A percentile compares a stretch with the other conserved stretches of the same genome.
Evolutionary conservation across 2,888 invertebrate genomes (phyloP).

Genomic region (Pelosia muscerda): DNA sequence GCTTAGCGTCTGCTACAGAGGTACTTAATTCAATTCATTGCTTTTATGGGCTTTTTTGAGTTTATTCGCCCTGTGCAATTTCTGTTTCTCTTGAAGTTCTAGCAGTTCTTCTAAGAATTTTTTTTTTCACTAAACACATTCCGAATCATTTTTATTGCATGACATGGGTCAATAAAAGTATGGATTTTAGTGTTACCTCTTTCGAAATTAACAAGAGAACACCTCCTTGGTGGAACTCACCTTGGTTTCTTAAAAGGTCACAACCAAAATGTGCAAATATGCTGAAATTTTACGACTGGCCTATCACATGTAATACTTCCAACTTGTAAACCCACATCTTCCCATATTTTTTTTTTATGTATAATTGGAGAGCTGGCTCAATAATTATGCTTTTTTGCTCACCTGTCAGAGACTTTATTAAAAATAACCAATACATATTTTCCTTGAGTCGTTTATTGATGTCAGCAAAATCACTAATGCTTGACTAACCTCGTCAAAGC

Average conservation of each 20-base stretch:
- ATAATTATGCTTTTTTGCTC: background rate
- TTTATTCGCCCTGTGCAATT: conserved; percentile 14
- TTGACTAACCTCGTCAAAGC: background rate
- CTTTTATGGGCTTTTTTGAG: background rate
- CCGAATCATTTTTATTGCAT: conserved; percentile 13
- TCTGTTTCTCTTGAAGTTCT: conserved; percentile 11
- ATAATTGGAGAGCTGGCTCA: background rate
- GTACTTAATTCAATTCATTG: no score
- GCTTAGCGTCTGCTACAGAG: conserved; percentile 7
- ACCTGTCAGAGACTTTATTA: background rate
- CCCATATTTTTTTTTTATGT: no score
- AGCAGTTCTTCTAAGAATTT: conserved; percentile 3
- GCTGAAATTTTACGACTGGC: background rate
- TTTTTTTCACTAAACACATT: conserved; percentile 10
- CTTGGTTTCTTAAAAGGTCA: background rate
- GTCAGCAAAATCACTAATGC: conserved; percentile 5
- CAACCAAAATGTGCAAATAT: conserved; percentile 7
- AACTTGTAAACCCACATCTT: background rate
- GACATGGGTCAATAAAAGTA: conserved; percentile 13
- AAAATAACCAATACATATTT: conserved; percentile 12
- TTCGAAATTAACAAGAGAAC: background rate
- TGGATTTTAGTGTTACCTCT: background rate
- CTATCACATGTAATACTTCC: conserved; percentile 8
- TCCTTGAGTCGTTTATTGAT: conserved; percentile 4
- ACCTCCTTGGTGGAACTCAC: no score